Conservation (phyloP, 2,113 vertebrate genomes). For the Lasiurus cinereus region DNA sequence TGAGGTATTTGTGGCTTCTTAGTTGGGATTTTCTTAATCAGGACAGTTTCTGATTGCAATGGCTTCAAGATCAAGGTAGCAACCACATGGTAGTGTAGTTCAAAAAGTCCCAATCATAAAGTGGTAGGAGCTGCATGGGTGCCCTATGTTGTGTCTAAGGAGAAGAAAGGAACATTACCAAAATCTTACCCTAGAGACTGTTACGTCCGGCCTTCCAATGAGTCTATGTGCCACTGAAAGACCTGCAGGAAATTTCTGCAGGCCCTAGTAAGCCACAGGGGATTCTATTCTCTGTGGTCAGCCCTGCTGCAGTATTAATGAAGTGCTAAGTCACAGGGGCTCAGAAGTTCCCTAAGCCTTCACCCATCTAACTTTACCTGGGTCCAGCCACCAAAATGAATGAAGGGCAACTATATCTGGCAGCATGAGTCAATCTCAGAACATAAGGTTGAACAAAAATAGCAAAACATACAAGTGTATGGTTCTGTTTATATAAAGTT, state of each 20-base stretch:
- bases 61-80: neutral
- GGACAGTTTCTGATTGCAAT: neutral
- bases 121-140: neutral
- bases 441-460: conserved; percentile 24
- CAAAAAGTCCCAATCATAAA: neutral
- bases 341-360: neutral
- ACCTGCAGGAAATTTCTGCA: neutral
- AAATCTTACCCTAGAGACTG: neutral
- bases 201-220: neutral
- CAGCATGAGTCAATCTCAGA: neutral
- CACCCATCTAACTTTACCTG: neutral
- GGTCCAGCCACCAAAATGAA: neutral
- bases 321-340: neutral
- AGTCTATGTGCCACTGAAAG: neutral
- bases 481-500: conserved; percentile 7
- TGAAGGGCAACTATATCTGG: neutral
- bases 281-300: neutral
- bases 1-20: neutral
- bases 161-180: neutral
- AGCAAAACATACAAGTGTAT: neutral
- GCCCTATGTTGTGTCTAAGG: neutral
- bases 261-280: neutral
- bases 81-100: neutral
- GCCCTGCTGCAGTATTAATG: neutral
- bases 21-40: neutral